phyloP scores from a whole-genome alignment of 2,797 vertebrate species.

The Sciurus vulgaris region DNA sequence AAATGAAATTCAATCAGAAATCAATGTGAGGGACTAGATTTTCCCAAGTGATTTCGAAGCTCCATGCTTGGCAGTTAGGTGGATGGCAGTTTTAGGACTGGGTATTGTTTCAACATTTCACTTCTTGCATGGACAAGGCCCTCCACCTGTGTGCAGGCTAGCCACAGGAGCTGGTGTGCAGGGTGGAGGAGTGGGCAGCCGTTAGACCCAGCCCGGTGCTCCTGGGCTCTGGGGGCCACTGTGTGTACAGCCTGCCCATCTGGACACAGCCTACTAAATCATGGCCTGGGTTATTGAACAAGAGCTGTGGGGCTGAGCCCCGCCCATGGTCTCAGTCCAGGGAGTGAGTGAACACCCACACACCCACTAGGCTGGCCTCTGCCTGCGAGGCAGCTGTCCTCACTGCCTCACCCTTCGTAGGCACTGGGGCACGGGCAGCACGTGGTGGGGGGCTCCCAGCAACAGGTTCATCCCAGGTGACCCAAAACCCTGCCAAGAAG shows the following conservation, averaged over 20 bases:
- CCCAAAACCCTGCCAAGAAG: too few species aligned
- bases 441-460: too few species aligned
- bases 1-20: background rate
- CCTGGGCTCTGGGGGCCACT: background rate
- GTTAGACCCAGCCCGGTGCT: too few species aligned
- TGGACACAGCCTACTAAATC: background rate
- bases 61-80: background rate
- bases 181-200: background rate
- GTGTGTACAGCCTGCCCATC: too few species aligned
- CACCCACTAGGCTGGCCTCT: background rate
- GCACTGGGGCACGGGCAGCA: background rate
- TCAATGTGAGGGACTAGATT: accelerated
- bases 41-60: background rate
- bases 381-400: background rate
- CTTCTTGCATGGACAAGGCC: accelerated
- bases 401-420: accelerated
- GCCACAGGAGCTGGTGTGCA: too few species aligned
- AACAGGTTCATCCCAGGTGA: accelerated
- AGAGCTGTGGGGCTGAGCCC: accelerated
- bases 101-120: background rate
- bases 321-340: accelerated
- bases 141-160: accelerated
- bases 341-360: too few species aligned
- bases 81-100: background rate
- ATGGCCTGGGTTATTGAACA: background rate